Percentiles rank a stretch among this genome's conserved stretches.
phyloP scores from a whole-genome alignment of 2,113 vertebrate species.

The Hippopotamus amphibius region DNA sequence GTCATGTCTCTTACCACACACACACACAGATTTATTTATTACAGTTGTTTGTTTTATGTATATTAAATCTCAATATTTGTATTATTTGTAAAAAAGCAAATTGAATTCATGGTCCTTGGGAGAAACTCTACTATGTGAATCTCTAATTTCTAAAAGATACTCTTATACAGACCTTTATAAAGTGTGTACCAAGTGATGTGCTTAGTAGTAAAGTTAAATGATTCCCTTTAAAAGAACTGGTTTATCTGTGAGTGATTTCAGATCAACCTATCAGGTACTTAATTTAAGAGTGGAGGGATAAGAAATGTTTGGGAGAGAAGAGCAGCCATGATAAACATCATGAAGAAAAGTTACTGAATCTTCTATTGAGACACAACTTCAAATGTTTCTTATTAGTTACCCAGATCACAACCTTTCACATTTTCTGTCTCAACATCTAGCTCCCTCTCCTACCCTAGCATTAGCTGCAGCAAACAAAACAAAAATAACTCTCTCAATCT shows the following conservation, averaged over 20 bases:
- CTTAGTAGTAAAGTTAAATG: neutral
- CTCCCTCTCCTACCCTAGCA: neutral
- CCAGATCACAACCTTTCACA: neutral
- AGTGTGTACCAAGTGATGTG: neutral
- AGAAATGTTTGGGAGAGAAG: neutral
- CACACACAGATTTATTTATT: neutral
- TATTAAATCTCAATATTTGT: constrained; percentile 28
- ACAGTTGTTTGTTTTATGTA: neutral
- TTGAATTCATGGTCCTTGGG: neutral
- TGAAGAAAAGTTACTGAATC: neutral
- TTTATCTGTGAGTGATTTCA: constrained; percentile 34
- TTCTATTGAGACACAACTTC: neutral
- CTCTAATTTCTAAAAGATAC: constrained; percentile 28
- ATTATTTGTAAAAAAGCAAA: neutral
- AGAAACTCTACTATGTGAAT: neutral
- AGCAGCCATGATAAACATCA: neutral
- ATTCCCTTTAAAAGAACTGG: neutral
- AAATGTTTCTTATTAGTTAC: neutral
- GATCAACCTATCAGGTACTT: neutral
- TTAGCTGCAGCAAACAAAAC: neutral
- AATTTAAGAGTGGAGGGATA: neutral
- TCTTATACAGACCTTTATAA: neutral
- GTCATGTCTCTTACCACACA: neutral
- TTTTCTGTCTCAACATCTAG: neutral
- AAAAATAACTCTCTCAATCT: neutral